phyloP scores from a whole-genome alignment of 53 echinoderm and acorn worm species.

The Holothuria scabra region DNA sequence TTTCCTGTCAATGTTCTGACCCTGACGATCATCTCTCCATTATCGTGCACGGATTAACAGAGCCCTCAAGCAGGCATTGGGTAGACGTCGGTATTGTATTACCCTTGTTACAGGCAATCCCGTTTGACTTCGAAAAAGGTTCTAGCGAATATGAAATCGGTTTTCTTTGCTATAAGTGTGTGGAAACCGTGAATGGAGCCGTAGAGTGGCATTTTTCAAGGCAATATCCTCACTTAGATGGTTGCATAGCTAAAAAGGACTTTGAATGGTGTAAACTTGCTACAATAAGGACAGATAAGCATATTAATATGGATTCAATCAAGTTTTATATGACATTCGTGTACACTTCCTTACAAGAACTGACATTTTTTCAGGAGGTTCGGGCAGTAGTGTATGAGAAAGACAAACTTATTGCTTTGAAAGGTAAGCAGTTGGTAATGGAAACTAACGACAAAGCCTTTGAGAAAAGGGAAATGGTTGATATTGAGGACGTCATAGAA shows the following conservation, averaged over 20 bases:
- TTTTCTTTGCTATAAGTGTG: constrained; percentile 28
- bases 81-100: constrained; percentile 44
- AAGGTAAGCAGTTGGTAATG: neutral
- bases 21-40: constrained; percentile 1
- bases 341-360: constrained; percentile 3
- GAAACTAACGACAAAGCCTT: constrained; percentile 19
- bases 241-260: neutral
- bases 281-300: neutral
- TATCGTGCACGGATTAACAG: neutral
- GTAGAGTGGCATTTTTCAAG: constrained; percentile 13
- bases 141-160: constrained; percentile 17
- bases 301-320: constrained; percentile 4
- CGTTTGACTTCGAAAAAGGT: constrained; percentile 30
- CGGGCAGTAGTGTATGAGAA: constrained; percentile 7
- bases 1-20: neutral
- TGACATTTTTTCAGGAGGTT: neutral
- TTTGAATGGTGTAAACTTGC: constrained; percentile 22
- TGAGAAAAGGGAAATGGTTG: neutral
- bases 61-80: neutral
- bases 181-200: neutral
- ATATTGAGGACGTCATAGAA: neutral
- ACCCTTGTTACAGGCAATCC: constrained; percentile 38
- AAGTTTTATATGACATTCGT: neutral
- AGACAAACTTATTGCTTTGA: constrained; percentile 20
- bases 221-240: neutral